A percentile compares a stretch with the other conserved stretches of the same genome.
These are phyloP conservation scores for Scleropages formosus DNA, from an alignment of 2,797 vertebrate genomes.

Conservation along the genomic window DNA sequence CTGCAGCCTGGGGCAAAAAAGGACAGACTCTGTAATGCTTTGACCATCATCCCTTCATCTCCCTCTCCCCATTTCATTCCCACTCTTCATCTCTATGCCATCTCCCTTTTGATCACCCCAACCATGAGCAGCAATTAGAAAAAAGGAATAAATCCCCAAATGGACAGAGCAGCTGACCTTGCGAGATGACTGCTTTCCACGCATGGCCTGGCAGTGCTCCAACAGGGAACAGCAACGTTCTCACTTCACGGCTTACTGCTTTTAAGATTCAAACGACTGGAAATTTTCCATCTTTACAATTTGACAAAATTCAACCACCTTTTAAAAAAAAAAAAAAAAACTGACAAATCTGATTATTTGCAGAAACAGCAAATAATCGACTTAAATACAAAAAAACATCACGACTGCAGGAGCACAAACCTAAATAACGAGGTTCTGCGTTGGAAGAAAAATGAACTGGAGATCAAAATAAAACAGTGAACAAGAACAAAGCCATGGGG, in stretches of 20 bases:
- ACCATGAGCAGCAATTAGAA: neutral
- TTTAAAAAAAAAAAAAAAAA: too few species aligned
- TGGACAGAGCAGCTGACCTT: conserved; percentile 8
- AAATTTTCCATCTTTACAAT: neutral
- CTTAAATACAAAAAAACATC: neutral
- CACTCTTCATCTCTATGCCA: conserved; percentile 4
- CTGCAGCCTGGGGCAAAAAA: conserved; percentile 66
- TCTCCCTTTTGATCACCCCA: neutral
- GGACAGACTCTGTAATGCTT: conserved; percentile 48
- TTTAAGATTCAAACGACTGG: conserved; percentile 5
- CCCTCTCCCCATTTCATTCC: conserved; percentile 4
- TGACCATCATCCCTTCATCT: conserved; percentile 50
- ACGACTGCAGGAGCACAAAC: conserved; percentile 14
- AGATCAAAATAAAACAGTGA: neutral
- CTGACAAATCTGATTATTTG: too few species aligned
- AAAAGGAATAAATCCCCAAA: conserved; percentile 2
- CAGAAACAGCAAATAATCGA: neutral
- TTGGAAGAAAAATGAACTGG: neutral
- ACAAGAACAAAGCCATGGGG: conserved; percentile 16
- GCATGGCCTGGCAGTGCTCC: neutral
- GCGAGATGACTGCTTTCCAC: neutral
- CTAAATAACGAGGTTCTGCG: conserved; percentile 1
- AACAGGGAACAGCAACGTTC: neutral
- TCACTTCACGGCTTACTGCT: neutral
- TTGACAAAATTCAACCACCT: neutral